Evolutionary conservation across 2,888 invertebrate species (phyloP), one percentile per base, ranked within the genome.

Genomic region (Dryobotodes eremita): DNA sequence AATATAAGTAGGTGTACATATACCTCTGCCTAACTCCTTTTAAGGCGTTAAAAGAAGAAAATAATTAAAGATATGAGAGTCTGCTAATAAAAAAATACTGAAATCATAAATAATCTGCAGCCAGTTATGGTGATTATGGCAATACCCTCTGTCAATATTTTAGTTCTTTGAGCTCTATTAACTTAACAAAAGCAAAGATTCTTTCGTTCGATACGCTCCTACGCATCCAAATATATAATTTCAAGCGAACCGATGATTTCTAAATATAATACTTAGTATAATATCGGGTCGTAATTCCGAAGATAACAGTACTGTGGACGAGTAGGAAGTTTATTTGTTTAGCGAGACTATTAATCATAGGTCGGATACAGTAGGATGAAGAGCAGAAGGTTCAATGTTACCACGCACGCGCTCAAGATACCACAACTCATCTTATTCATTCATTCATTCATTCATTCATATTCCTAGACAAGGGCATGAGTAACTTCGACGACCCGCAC

Each of bases 261-360:
- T 79, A 83, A 85, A 79, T 69, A 84, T 84, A 79, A 84, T 83
- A 86, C 84, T 85, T 85, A 74, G 84, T 84, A 84, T 76, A 77
- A 87, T 80, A 80, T 80, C 77, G 59, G 72, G 23, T 77, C 80
- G 50, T 70, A 80, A 86, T 80, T 86, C 75, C 69, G 62, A 71
- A 76, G 77, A 74, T 88, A 84, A 88, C 87, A 69, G 86, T 86
- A 86, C 75, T 64, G 64, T 70, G 78, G 77, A 84, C 65, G 79
- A 80, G 80, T 71, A 79, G 77, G 78, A 81, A 69, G 83, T 80
- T 68, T 84, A 85, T 88, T 88, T 86, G 83, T 85, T 84, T 82
- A 86, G 84, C 76, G 64, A 80, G 71, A 81, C 78, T 65, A 89
- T 86, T 89, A 87, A 87, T 89, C 85, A 87, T 77, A n/a, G 55